These are phyloP conservation scores for Drosophila flavopinicola DNA, from an alignment of 2,888 invertebrate genomes.

Conservation along the genomic window DNA sequence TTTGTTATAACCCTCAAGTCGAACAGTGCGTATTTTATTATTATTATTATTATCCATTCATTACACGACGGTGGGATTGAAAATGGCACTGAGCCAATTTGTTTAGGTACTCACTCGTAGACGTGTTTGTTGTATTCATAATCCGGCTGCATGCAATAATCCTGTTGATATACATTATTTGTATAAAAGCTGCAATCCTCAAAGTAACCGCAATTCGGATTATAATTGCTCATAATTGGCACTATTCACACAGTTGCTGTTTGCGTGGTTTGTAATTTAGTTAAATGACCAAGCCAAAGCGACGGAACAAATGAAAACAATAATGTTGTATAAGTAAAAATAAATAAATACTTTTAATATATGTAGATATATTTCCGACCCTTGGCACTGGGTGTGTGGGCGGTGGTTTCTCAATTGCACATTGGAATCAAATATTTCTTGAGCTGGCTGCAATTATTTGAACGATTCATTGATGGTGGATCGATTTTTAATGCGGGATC, in stretches of 20 bases:
- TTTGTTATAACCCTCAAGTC: conserved; percentile 12
- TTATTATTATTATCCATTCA: conserved; percentile 32
- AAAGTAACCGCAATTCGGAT: conserved; percentile 84
- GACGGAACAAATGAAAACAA: conserved; percentile 1
- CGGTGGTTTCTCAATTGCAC: conserved; percentile 25
- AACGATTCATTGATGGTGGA: conserved; percentile 46
- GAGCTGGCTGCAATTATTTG: conserved; percentile 62
- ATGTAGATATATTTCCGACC: background rate
- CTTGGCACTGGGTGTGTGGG: conserved; percentile 6
- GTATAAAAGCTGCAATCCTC: conserved; percentile 83
- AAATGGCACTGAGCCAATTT: conserved; percentile 19
- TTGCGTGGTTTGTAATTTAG: conserved; percentile 35
- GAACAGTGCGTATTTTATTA: background rate
- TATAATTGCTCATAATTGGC: conserved; percentile 83
- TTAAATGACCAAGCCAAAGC: conserved; percentile 6
- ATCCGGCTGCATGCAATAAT: conserved; percentile 83
- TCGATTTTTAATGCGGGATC: conserved; percentile 76
- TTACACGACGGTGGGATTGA: conserved; percentile 16
- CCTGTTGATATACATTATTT: conserved; percentile 83
- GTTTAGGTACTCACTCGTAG: conserved; percentile 81
- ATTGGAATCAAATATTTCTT: conserved; percentile 59
- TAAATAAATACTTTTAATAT: background rate
- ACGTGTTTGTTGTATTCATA: conserved; percentile 83
- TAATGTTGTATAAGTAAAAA: background rate
- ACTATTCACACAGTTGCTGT: conserved; percentile 26